Evolutionary conservation across 2,113 vertebrate species (phyloP), one percentile per base, ranked within the genome.

Genomic region (Chlorodrepanis virens): DNA sequence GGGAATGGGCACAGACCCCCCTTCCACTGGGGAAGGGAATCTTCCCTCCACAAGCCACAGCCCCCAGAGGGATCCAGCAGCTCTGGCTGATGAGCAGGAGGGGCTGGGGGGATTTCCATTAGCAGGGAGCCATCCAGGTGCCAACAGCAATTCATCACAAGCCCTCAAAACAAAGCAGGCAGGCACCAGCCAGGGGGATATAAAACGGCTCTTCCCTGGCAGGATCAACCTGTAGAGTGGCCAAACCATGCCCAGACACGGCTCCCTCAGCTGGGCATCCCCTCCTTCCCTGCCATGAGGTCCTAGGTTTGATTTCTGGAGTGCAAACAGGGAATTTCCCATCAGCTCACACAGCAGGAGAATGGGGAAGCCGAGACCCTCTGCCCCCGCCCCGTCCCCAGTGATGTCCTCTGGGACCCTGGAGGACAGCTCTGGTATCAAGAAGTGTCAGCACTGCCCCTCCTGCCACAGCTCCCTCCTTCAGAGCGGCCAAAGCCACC

Each of bases 311-410:
- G 44, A 25, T 33, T 91, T 87, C 27, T 54, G 29, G 44, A 28
- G 45, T 65, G 33, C 35, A 18, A 54, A 28, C 5, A 22, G 31
- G 4, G 63, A 12, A 19, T 29, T 27, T 67, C 28, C 23, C 29
- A 35, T 10, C 64, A 37, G 11, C 29, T 80, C 3, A 0, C 59
- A 39, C 27, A 39, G 59, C 17, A 53, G 28, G 37, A 47, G 28
- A 37, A 44, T 0, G 2, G 69, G 33, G 33, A 74, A 56, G 50
- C 21, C 0, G 0, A 56, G 68, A 40, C 9, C 7, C 33, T 53
- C n/a, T 60, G 50, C 17, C 4, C 49, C 13, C 35, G n/a, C 24
- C 12, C 27, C 25, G 16, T 67, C 14, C 49, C 42, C 33, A 3
- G 12, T 3, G 45, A 35, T 17, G 23, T 70, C 25, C 72, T 25